Evolutionary conservation across 2,888 invertebrate genomes (phyloP).

Genomic region (Eupithecia insigniata): DNA sequence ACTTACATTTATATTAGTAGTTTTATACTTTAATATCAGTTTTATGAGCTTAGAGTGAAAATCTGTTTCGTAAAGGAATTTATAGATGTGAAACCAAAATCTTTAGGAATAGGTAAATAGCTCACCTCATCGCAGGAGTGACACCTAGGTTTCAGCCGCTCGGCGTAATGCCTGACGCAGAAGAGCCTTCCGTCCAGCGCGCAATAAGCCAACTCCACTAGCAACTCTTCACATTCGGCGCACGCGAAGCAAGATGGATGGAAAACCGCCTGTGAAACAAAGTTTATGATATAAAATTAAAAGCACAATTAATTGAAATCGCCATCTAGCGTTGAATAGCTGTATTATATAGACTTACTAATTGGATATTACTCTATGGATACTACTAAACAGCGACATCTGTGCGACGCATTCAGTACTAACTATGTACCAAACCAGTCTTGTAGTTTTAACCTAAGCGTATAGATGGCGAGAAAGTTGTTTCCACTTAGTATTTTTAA

Average conservation of each 20-base stretch:
- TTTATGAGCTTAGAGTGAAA: no score
- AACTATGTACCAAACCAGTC: background rate
- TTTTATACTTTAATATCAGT: no score
- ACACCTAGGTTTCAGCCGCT: constrained; percentile 97
- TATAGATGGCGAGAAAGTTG: background rate
- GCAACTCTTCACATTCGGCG: constrained; percentile 93
- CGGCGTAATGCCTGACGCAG: constrained; percentile 98
- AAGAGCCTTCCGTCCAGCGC: constrained; percentile 93
- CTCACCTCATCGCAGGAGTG: constrained; percentile 98
- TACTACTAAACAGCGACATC: constrained; percentile 47
- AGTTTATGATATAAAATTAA: background rate
- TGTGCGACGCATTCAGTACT: constrained; percentile 22
- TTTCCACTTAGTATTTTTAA: background rate
- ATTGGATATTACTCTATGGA: no score
- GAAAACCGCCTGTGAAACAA: constrained; percentile 85
- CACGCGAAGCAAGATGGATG: constrained; percentile 98
- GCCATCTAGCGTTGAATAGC: constrained; percentile 48
- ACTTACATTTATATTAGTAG: no score
- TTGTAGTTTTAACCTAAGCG: background rate
- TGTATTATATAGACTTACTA: constrained; percentile 13
- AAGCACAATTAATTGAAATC: constrained; percentile 3
- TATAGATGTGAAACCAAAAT: no score
- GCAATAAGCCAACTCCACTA: constrained; percentile 98
- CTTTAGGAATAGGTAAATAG: background rate
- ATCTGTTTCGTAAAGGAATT: no score